Evolutionary conservation across 2,113 vertebrate species (phyloP), one percentile per base, ranked within the genome.

Genomic region (Festucalex cinctus): DNA sequence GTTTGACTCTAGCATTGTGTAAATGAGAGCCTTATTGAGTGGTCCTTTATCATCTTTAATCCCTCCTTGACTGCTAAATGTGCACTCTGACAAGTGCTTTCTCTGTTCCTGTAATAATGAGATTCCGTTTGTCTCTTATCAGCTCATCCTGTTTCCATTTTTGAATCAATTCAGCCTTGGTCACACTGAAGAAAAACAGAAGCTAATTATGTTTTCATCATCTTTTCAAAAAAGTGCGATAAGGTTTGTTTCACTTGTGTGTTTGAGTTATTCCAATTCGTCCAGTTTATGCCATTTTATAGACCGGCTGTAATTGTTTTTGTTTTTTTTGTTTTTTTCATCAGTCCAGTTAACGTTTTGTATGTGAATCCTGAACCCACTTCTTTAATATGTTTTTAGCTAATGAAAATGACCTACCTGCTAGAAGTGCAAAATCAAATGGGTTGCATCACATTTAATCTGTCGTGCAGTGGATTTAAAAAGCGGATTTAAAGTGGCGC

Each of bases 21-120:
- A 36, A 78, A 65, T 54, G 54, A 67, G 57, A 64, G 28, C 22
- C 35, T 41, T 28, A 0, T 54, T 66, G 36, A 36, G 44, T 70
- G 16, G 58, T 49, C 53, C 6, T 14, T 6, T 1, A 59, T 24
- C 4, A 14, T 63, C 60, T 65, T 60, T 39, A 61, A 78, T 48
- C 26, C n/a, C n/a, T 67, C 44, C 57, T 54, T 44, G 36, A 66
- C 67, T 69, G 44, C 70, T 54, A 72, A 77, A 79, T 75, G 17
- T 67, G 10, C 56, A 22, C 54, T 35, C 43, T 57, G 53, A 76
- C 60, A 49, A 64, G 67, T 59, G 71, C 24, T 70, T 83, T 75
- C 65, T 65, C 66, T 48, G 19, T 48, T 57, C 4, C 57, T 58
- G 66, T 60, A 65, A 79, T 70, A 56, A 72, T 71, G 53, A 65